Conservation (phyloP, 2,113 vertebrate genomes). For the Rattus rattus region DNA sequence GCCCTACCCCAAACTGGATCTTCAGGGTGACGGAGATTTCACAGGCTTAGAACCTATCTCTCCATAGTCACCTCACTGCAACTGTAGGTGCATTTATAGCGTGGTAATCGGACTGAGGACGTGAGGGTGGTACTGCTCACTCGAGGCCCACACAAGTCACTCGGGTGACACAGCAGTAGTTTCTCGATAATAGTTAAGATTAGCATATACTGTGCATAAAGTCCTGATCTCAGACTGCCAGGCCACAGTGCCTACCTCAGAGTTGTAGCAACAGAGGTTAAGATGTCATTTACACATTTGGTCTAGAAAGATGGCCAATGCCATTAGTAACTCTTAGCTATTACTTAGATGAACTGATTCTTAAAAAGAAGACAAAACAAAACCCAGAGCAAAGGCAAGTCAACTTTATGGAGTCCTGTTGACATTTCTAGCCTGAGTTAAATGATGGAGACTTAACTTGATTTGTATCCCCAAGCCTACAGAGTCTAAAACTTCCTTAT, state of each 20-base stretch:
- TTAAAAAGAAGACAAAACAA: not conserved
- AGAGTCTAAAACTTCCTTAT: conserved; percentile 32
- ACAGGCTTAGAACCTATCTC: not conserved
- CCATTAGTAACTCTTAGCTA: not conserved
- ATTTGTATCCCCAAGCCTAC: not conserved
- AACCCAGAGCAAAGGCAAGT: not conserved
- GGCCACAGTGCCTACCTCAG: not conserved
- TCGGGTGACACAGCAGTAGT: not conserved
- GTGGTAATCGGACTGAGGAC: not conserved
- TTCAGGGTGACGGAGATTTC: conserved; percentile 30
- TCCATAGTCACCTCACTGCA: not conserved
- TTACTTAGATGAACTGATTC: conserved; percentile 1
- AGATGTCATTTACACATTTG: not conserved
- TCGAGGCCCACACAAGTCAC: not conserved
- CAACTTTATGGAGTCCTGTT: not conserved
- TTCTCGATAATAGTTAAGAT: conserved; percentile 27
- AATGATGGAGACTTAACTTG: not conserved
- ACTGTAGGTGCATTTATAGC: not conserved
- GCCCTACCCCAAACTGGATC: not conserved
- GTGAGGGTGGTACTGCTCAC: conserved; percentile 27
- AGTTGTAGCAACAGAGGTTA: not conserved
- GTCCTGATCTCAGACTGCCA: conserved; percentile 17
- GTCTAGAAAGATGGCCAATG: not conserved
- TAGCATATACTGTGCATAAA: not conserved
- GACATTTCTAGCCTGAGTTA: not conserved